phyloP scores from a whole-genome alignment of 1,140 invertebrate species.

The Calephelis virginiensis region DNA sequence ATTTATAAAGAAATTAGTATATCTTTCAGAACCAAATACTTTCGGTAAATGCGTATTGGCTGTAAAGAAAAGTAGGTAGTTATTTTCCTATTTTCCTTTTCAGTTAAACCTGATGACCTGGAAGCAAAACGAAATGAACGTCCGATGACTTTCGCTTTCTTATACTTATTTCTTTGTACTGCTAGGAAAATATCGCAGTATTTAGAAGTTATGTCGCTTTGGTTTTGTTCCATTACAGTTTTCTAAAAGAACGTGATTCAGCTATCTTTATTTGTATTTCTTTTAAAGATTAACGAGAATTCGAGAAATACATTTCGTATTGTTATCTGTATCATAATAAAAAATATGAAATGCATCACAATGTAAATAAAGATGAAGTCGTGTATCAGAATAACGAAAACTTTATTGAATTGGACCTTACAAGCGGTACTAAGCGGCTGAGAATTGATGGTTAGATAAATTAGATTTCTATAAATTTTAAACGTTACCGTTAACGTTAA shows the following conservation, averaged over 20 bases:
- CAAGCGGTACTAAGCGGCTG: too few species aligned
- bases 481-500: too few species aligned
- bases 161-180: slow-evolving; percentile 22
- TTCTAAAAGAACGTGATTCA: slow-evolving; percentile 6
- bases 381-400: too few species aligned
- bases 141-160: slow-evolving; percentile 23
- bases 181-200: slow-evolving; percentile 12
- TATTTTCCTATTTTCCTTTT: slow-evolving; percentile 26
- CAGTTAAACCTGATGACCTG: slow-evolving; percentile 26
- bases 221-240: slow-evolving; percentile 3
- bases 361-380: too few species aligned
- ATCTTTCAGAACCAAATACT: slow-evolving; percentile 7
- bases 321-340: neutral
- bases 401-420: too few species aligned
- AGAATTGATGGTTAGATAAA: too few species aligned
- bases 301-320: neutral
- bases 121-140: slow-evolving; percentile 24
- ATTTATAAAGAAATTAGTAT: slow-evolving; percentile 16
- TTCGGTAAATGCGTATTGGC: slow-evolving; percentile 21
- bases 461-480: too few species aligned
- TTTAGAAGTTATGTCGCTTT: slow-evolving; percentile 11
- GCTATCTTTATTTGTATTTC: neutral
- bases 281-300: neutral
- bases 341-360: too few species aligned
- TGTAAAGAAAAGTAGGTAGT: slow-evolving; percentile 25